Evolutionary conservation across 2,113 vertebrate genomes (phyloP), one percentile per base, ranked within the genome.

Genomic region (Barbus barbus): DNA sequence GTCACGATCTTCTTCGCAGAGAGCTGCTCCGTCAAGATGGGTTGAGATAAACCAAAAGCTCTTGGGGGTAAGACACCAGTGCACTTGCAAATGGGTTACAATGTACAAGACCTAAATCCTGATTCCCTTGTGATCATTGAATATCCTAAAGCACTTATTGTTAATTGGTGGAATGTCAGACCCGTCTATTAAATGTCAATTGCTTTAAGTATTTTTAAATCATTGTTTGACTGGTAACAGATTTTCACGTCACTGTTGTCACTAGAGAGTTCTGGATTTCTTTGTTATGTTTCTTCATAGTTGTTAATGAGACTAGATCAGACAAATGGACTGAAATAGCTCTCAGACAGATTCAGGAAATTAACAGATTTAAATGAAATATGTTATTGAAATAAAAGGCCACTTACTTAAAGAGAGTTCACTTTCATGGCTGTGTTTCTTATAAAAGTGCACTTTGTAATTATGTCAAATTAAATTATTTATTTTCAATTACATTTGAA

Each of bases 131-230:
- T 48, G 78, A 69, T 31, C 16, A 81, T 69, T 36, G 38, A 51
- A 81, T 81, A 36, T 81, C 78, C 78, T 81, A 51, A 81, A 81
- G 61, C 78, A 31, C 56, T 65, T 63, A 81, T 69, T 81, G 61
- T 81, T 81, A 81, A 81, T 81, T 81, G 78, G 78, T 14, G 2
- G 61, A 31, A 67, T 81, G 78, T 81, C 78, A 81, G 41, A 81
- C 41, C 28, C 3, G 44, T 81, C 78, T 81, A 81, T 69, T 67
- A 69, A 81, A 51, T 69, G 61, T 69, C 78, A 69, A 69, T 81
- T 69, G 26, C 78, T 69, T 81, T 33, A n/a, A 69, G 44, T 81
- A 81, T 81, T 81, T 81, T 81, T 81, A 81, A 81, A 81, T 81
- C 61, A 48, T 65, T 81, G 44, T 44, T 81, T 81, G 78, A 81